Evolutionary conservation across 2,113 vertebrate genomes (phyloP).

Genomic region (Engraulis encrasicolus): DNA sequence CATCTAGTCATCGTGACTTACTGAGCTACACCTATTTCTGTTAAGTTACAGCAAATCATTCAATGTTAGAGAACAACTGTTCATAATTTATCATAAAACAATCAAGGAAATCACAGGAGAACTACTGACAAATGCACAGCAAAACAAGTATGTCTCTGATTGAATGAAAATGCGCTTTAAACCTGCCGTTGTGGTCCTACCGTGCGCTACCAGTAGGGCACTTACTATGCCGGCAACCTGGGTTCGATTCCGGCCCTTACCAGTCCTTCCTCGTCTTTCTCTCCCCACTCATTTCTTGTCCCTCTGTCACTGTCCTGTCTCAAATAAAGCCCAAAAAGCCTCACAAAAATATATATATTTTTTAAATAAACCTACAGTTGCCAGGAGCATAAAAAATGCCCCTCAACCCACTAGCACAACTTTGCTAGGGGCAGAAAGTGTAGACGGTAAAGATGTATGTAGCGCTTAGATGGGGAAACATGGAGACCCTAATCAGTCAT

Average conservation of each 20-base stretch:
- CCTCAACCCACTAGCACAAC: not conserved
- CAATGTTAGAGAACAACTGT: not conserved
- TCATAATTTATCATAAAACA: not conserved
- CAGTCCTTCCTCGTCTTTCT: no score
- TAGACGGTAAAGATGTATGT: not conserved
- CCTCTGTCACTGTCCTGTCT: no score
- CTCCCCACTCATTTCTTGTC: no score
- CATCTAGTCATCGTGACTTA: not conserved
- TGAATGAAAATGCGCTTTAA: not conserved
- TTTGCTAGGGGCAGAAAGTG: not conserved
- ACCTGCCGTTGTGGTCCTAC: no score
- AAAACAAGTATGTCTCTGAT: not conserved
- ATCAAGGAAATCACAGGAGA: not conserved
- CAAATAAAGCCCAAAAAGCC: no score
- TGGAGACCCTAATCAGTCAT: not conserved
- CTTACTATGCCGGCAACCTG: no score
- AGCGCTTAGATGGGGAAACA: not conserved
- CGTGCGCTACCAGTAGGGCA: no score
- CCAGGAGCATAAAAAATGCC: not conserved
- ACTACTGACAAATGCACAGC: not conserved
- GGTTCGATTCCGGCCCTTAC: no score
- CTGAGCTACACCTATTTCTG: not conserved
- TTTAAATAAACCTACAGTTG: not conserved
- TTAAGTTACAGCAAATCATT: not conserved
- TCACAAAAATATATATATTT: no score